Evolutionary conservation across 2,888 invertebrate species (phyloP).

Genomic region (Parnassius glacialis): DNA sequence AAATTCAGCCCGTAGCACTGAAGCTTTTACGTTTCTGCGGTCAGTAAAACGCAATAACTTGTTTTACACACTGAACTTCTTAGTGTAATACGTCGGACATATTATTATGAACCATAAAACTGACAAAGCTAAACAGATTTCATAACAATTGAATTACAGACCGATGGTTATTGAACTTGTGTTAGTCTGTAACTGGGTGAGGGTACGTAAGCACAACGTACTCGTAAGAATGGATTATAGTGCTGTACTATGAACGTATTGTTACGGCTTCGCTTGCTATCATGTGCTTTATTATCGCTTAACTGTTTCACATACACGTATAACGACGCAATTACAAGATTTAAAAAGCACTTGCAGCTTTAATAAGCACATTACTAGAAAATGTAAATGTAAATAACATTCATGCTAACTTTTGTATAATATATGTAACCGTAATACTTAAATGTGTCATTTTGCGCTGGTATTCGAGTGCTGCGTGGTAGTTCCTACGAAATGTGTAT

Average conservation of each 20-base stretch:
- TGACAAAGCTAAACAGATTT: slow-evolving; percentile 8
- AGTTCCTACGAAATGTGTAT: too few relatives aligned
- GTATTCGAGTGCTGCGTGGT: too few relatives aligned
- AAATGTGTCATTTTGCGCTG: too few relatives aligned
- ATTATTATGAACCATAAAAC: background rate
- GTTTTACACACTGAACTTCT: too few relatives aligned
- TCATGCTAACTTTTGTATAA: too few relatives aligned
- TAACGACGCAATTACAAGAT: background rate
- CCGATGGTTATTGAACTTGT: slow-evolving; percentile 18
- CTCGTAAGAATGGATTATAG: slow-evolving; percentile 12
- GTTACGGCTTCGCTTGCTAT: slow-evolving; percentile 7
- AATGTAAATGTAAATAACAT: too few relatives aligned
- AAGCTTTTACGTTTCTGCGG: too few relatives aligned
- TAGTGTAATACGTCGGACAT: background rate
- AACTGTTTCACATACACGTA: slow-evolving; percentile 11
- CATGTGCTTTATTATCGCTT: background rate
- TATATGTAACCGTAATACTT: too few relatives aligned
- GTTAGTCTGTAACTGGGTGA: slow-evolving; percentile 10
- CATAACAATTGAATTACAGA: slow-evolving; percentile 14
- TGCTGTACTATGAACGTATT: background rate
- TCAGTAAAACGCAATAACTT: too few relatives aligned
- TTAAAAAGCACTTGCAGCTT: background rate
- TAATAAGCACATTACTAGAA: too few relatives aligned
- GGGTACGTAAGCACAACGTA: slow-evolving; percentile 2
- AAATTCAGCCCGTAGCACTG: too few relatives aligned